A percentile compares a stretch with the other conserved stretches of the same genome.
These are phyloP conservation scores for Phyllotreta cruciferae DNA, from an alignment of 2,888 invertebrate genomes.

Conservation along the genomic window DNA sequence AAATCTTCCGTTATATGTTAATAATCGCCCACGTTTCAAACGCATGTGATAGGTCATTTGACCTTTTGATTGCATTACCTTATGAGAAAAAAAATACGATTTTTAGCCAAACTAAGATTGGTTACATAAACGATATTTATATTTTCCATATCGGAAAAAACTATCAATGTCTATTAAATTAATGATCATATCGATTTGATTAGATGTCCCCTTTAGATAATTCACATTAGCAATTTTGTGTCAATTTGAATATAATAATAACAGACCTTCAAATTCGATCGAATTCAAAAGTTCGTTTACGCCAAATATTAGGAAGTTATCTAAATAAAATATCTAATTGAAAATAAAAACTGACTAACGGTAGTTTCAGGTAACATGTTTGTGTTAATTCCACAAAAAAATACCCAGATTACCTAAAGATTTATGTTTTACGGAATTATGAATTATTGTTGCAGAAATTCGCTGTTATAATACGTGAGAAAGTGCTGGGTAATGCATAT, in stretches of 20 bases:
- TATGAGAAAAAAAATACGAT: constrained; percentile 1
- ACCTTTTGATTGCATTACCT: constrained; percentile 21
- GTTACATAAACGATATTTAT: too few species aligned
- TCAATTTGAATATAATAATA: constrained; percentile 9
- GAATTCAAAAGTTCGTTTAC: background rate
- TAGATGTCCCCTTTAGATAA: constrained; percentile 15
- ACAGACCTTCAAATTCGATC: background rate
- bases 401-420: background rate
- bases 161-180: background rate
- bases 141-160: too few species aligned
- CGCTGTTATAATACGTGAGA: too few species aligned
- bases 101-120: too few species aligned
- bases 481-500: too few species aligned
- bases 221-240: constrained; percentile 9
- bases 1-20: constrained; percentile 13
- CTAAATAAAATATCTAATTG: constrained; percentile 9
- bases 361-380: constrained; percentile 4
- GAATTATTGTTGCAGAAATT: background rate
- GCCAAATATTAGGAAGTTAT: constrained; percentile 1
- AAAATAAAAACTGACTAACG: constrained; percentile 10
- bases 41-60: constrained; percentile 22
- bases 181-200: background rate
- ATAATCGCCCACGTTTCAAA: constrained; percentile 19
- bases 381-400: constrained; percentile 12
- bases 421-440: background rate